Evolutionary conservation across 2,113 vertebrate genomes (phyloP), one percentile per base, ranked within the genome.

Genomic region (Heloderma charlesbogerti): DNA sequence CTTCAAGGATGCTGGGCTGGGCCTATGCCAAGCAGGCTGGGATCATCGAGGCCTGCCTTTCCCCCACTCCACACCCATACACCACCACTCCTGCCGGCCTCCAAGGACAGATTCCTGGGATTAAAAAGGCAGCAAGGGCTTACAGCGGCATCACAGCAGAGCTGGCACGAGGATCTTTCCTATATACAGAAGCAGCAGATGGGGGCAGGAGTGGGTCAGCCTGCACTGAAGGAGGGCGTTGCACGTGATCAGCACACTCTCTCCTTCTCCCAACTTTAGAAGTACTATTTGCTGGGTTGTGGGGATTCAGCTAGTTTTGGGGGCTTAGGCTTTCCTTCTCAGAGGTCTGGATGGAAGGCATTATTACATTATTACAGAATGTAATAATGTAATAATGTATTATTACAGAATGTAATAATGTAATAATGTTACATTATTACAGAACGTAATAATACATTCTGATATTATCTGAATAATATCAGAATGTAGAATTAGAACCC

Each of bases 51-150:
- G 74, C 40, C 87, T 79, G 25, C 40, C 86, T 13, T 48, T 4
- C 4, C 54, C 57, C 18, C 27, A 25, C 4, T 16, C 18, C 15
- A 27, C 22, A 20, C 43, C 43, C 29, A 31, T 12, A 1, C 71
- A 10, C 0, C 54, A 29, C 51, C 86, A 20, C 51, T 48, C 75
- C 51, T 67, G 31, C 34, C 27, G 7, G 80, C 67, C 89, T 79
- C 83, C 60, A 69, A 86, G 83, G 83, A 86, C 83, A 86, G 89
- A 79, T 54, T 77, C 40, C 43, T 4, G 8, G 89, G 83, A 79
- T 79, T 67, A 84, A 79, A 66, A 37, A 10, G 83, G 22, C 57
- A 40, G 74, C 75, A 1, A 34, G 25, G 89, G 89, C 60, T 90
- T 90, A 90, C 20, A 9, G 77, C 43, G 12, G 60, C 72, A 45